Percentiles rank a stretch among this genome's conserved stretches.
Conservation (phyloP, 2,113 vertebrate species). For the Brachionichthys hirsutus region DNA sequence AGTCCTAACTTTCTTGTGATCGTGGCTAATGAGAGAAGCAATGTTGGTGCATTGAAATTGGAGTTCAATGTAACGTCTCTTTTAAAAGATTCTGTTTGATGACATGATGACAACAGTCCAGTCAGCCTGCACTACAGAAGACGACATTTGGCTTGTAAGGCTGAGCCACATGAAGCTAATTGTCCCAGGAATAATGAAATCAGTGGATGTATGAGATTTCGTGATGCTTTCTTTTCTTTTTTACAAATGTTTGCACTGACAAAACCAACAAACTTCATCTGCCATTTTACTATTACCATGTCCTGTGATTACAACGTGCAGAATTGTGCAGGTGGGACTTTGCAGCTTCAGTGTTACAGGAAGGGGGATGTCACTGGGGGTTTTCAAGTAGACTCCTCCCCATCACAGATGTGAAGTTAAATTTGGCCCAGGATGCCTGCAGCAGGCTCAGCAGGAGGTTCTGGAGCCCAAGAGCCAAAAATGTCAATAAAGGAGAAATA, state of each 20-base stretch:
- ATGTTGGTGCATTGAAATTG: no score
- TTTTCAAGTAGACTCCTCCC: constrained; percentile 19
- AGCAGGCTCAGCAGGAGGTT: constrained; percentile 39
- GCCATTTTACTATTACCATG: not conserved
- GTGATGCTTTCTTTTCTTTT: not conserved
- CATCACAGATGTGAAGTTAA: constrained; percentile 43
- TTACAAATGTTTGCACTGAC: no score
- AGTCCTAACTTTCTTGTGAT: no score
- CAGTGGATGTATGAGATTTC: not conserved
- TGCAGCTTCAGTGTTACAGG: constrained; percentile 6
- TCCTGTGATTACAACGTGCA: not conserved
- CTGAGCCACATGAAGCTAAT: no score
- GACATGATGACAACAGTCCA: no score
- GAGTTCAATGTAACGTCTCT: no score
- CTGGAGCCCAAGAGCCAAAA: constrained; percentile 1
- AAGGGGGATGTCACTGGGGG: not conserved
- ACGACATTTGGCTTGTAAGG: no score
- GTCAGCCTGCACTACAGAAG: no score
- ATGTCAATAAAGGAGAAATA: no score
- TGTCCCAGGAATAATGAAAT: not conserved
- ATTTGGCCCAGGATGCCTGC: constrained; percentile 47
- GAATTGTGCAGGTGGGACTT: not conserved
- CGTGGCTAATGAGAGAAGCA: no score
- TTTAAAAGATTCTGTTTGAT: no score
- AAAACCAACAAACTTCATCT: not conserved